Conservation (phyloP, 2,113 vertebrate genomes). For the Cavia porcellus region DNA sequence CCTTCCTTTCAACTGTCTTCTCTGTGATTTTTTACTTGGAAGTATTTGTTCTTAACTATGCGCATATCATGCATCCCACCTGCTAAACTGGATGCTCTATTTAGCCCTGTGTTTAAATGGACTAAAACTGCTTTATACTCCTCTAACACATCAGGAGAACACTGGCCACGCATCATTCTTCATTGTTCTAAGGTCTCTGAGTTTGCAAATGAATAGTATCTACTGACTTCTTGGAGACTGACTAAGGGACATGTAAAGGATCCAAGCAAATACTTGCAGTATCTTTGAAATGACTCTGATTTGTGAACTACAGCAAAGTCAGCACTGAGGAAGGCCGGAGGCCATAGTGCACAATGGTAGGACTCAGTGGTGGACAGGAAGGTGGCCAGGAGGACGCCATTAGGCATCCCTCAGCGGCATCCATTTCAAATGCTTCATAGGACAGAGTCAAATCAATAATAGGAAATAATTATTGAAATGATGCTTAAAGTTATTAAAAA, state of each 20-base stretch:
- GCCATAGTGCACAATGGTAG: neutral
- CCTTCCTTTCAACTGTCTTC: neutral
- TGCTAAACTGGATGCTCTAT: neutral
- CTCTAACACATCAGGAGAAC: neutral
- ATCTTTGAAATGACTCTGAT: conserved; percentile 42
- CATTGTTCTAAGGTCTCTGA: neutral
- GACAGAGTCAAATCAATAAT: neutral
- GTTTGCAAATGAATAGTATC: neutral
- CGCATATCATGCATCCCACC: neutral
- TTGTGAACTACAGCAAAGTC: conserved; percentile 17
- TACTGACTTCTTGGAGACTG: neutral
- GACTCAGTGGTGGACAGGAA: neutral
- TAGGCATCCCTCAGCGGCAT: too few species aligned
- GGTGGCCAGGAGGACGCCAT: neutral
- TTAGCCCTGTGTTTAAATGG: neutral
- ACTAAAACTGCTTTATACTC: neutral
- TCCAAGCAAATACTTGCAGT: neutral
- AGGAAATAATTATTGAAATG: neutral
- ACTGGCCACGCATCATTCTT: neutral
- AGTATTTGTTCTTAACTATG: neutral
- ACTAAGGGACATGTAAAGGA: conserved; percentile 4
- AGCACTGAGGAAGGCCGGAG: neutral
- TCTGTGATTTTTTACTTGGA: neutral
- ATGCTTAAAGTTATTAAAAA: neutral
- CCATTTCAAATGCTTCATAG: neutral